These are phyloP conservation scores for Morpho achilles DNA, from an alignment of 2,888 invertebrate species.

Conservation along the genomic window DNA sequence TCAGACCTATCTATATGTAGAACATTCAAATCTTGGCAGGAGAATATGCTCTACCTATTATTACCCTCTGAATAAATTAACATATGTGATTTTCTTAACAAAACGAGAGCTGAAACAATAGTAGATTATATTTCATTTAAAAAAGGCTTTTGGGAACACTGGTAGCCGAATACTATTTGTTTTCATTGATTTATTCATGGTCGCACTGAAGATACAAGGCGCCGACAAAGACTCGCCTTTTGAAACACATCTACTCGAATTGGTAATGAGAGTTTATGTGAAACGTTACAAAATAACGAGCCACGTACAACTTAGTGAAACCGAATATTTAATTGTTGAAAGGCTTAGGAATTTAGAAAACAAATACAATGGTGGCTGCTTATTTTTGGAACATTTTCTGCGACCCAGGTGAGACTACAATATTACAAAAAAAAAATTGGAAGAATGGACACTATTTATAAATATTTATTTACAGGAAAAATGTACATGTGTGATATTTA, in stretches of 20 bases:
- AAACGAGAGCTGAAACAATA: conserved; percentile 69
- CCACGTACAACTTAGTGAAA: conserved; percentile 60
- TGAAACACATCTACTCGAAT: conserved; percentile 62
- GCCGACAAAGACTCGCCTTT: conserved; percentile 67
- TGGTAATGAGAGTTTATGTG: conserved; percentile 67
- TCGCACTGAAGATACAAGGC: conserved; percentile 64
- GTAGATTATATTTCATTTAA: conserved; percentile 64
- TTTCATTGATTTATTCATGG: conserved; percentile 79
- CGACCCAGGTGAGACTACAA: too few relatives aligned
- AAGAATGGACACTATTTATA: too few relatives aligned
- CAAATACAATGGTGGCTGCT: conserved; percentile 20
- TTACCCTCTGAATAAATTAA: conserved; percentile 65
- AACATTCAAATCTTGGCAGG: conserved; percentile 61
- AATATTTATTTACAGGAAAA: too few relatives aligned
- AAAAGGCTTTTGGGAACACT: conserved; percentile 65
- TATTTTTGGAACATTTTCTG: too few relatives aligned
- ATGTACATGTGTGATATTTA: too few relatives aligned
- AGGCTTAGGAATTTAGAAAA: conserved; percentile 36
- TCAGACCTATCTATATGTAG: conserved; percentile 71
- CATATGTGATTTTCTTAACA: conserved; percentile 63
- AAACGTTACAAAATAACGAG: conserved; percentile 61
- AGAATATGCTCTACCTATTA: conserved; percentile 77
- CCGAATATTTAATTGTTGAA: conserved; percentile 47
- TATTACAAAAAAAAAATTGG: too few relatives aligned
- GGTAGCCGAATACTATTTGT: conserved; percentile 77